phyloP scores from a whole-genome alignment of 2,888 invertebrate genomes.

The Xestia sexstrigata region DNA sequence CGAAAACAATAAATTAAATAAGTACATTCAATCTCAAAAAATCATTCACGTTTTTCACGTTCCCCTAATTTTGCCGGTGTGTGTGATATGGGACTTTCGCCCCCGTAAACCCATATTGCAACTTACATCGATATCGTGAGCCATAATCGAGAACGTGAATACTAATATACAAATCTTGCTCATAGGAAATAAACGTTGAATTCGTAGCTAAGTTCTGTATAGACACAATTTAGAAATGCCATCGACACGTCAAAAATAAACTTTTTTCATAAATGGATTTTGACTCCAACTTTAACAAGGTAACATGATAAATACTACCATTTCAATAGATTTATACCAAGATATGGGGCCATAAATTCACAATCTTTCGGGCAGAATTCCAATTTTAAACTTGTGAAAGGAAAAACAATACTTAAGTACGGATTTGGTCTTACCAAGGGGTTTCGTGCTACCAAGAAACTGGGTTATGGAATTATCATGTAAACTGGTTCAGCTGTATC shows the following conservation, averaged over 20 bases:
- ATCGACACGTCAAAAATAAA: not conserved
- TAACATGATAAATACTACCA: slow-evolving; percentile 33
- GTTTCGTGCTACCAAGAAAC: not conserved
- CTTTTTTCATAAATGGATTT: slow-evolving; percentile 6
- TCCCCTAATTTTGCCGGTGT: no score
- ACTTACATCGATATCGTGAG: no score
- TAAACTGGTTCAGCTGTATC: not conserved
- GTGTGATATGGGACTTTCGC: no score
- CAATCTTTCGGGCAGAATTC: slow-evolving; percentile 30
- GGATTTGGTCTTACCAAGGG: not conserved
- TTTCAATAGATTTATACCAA: slow-evolving; percentile 38
- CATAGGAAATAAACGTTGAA: no score
- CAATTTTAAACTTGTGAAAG: slow-evolving; percentile 37
- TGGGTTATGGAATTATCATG: no score
- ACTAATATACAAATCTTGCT: no score
- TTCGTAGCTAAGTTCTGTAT: not conserved
- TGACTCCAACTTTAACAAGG: not conserved
- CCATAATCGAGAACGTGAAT: no score
- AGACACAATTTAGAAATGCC: not conserved
- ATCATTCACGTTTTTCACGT: no score
- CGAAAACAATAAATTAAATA: no score
- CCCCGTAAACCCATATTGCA: no score
- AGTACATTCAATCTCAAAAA: no score
- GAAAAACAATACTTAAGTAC: slow-evolving; percentile 11
- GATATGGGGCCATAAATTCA: slow-evolving; percentile 17